A percentile compares a stretch with the other conserved stretches of the same genome.
Evolutionary conservation across 2,113 vertebrate species (phyloP).

Genomic region (Brachionichthys hirsutus): DNA sequence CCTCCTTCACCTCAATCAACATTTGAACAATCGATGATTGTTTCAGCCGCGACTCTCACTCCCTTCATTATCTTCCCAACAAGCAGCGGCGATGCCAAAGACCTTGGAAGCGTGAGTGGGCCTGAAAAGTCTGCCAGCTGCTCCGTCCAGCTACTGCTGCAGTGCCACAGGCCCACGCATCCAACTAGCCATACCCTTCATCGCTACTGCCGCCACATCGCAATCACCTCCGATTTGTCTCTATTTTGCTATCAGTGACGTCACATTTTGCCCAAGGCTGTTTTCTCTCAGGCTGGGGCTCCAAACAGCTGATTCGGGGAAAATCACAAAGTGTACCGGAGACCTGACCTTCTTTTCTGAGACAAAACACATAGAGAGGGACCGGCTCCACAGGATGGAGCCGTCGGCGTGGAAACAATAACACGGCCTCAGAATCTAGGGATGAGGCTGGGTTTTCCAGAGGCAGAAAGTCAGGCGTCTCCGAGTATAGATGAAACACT

Average conservation of each 20-base stretch:
- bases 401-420: constrained; percentile 74
- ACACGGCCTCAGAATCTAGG: constrained; percentile 56
- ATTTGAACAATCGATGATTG: constrained; percentile 43
- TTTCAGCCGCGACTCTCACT: constrained; percentile 30
- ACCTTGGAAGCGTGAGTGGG: constrained; percentile 61
- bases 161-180: constrained; percentile 8
- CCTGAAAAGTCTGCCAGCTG: constrained; percentile 48
- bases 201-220: constrained; percentile 1
- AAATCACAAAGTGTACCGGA: constrained; percentile 80
- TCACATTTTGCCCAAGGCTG: constrained; percentile 74
- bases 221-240: constrained; percentile 55
- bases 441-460: constrained; percentile 58
- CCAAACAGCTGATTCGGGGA: constrained; percentile 84
- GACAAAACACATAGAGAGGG: constrained; percentile 83
- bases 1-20: neutral
- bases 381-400: constrained; percentile 72
- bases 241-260: constrained; percentile 82
- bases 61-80: constrained; percentile 37
- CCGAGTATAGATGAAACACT: constrained; percentile 11
- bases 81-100: constrained; percentile 33
- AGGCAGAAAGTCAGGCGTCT: constrained; percentile 11
- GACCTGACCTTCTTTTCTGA: constrained; percentile 84
- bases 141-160: constrained; percentile 65
- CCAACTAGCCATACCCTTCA: constrained; percentile 5
- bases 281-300: constrained; percentile 72